Evolutionary conservation across 1,140 invertebrate species (phyloP).

Genomic region (Elymnias hypermnestra): DNA sequence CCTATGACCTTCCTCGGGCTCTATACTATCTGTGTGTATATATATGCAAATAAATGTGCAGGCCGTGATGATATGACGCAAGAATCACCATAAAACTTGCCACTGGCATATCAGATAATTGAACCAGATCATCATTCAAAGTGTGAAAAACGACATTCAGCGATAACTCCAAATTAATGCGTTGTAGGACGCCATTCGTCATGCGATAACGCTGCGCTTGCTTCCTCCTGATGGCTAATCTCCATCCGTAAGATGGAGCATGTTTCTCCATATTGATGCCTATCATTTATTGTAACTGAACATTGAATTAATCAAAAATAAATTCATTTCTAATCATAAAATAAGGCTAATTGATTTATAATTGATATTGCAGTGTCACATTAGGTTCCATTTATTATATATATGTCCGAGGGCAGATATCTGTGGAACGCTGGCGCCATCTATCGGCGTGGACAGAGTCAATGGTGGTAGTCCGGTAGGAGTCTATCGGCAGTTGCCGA

Average conservation of each 20-base stretch:
- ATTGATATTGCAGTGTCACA: too few species aligned
- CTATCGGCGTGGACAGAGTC: too few species aligned
- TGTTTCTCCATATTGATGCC: neutral
- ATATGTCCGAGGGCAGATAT: too few species aligned
- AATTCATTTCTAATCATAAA: too few species aligned
- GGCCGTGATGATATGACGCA: neutral
- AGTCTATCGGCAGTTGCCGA: too few species aligned
- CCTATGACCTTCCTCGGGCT: too few species aligned
- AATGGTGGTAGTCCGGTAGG: too few species aligned
- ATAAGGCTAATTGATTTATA: too few species aligned
- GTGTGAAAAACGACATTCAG: constrained; percentile 3
- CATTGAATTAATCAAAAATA: neutral
- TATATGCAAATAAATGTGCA: too few species aligned
- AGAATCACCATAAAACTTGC: constrained; percentile 1
- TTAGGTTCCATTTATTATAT: too few species aligned
- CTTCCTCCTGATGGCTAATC: constrained; percentile 15
- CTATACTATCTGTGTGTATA: too few species aligned
- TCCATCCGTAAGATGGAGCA: constrained; percentile 11
- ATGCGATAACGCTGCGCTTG: constrained; percentile 10
- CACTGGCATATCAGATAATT: neutral
- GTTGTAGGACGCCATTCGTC: constrained; percentile 12
- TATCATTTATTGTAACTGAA: neutral
- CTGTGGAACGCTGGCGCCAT: too few species aligned
- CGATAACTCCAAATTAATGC: constrained; percentile 3
- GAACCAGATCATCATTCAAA: constrained; percentile 6